A percentile compares a stretch with the other conserved stretches of the same genome.
phyloP scores from a whole-genome alignment of 2,113 vertebrate genomes.

The Oceanodroma tethys region DNA sequence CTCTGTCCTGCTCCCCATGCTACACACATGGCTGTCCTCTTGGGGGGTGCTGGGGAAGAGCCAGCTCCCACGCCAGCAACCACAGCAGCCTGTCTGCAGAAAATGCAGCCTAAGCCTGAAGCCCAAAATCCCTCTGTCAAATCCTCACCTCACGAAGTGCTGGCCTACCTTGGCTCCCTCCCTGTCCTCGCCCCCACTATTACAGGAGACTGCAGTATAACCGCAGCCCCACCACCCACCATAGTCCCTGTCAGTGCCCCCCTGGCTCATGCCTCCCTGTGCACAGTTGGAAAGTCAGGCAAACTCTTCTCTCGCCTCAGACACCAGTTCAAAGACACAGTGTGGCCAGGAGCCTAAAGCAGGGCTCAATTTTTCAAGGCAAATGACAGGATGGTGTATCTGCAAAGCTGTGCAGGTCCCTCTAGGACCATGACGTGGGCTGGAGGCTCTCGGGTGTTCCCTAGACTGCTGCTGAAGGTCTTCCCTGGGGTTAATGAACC shows the following conservation, averaged over 20 bases:
- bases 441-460: neutral
- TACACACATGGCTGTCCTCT: neutral
- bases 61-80: neutral
- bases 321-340: neutral
- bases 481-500: neutral
- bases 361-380: neutral
- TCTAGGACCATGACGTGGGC: neutral
- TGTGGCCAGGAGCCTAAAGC: neutral
- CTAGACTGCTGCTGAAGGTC: neutral
- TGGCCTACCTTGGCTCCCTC: neutral
- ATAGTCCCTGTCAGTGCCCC: rapidly evolving
- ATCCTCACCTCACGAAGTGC: neutral
- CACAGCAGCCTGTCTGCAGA: neutral
- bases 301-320: neutral
- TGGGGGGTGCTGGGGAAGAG: rapidly evolving
- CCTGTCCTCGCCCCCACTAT: rapidly evolving
- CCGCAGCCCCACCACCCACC: neutral
- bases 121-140: neutral
- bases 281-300: neutral
- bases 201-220: neutral
- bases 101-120: neutral
- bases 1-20: rapidly evolving
- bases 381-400: neutral
- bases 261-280: rapidly evolving
- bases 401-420: neutral